phyloP scores from a whole-genome alignment of 2,113 vertebrate species.

The Herpetotheres cachinnans region DNA sequence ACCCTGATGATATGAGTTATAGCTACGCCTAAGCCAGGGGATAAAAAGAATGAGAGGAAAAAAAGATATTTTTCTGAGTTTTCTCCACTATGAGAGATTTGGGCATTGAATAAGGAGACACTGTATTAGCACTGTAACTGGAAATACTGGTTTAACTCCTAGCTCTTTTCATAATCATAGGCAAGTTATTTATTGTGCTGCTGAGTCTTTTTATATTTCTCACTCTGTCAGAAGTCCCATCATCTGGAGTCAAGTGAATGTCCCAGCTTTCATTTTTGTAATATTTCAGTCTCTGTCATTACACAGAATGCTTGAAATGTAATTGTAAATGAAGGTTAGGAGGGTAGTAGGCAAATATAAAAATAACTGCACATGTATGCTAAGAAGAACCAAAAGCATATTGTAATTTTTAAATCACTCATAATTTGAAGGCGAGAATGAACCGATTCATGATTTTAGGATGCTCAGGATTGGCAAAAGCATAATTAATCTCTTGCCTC shows the following conservation, averaged over 20 bases:
- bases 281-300: not conserved
- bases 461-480: not conserved
- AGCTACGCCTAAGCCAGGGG: not conserved
- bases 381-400: not conserved
- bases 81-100: not conserved
- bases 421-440: not conserved
- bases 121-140: not conserved
- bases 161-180: not conserved
- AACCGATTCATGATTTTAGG: not conserved
- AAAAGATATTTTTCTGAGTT: not conserved
- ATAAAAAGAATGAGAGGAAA: not conserved
- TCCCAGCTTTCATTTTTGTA: not conserved
- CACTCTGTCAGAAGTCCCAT: not conserved
- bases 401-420: not conserved
- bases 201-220: not conserved
- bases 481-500: not conserved
- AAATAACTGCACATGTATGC: not conserved
- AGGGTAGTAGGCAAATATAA: not conserved
- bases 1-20: not conserved
- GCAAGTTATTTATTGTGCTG: not conserved
- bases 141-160: not conserved
- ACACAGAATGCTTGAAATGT: not conserved
- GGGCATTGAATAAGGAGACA: not conserved
- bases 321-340: not conserved
- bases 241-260: not conserved